Conservation (phyloP, 1,140 invertebrate genomes). For the Dreissena polymorpha region DNA sequence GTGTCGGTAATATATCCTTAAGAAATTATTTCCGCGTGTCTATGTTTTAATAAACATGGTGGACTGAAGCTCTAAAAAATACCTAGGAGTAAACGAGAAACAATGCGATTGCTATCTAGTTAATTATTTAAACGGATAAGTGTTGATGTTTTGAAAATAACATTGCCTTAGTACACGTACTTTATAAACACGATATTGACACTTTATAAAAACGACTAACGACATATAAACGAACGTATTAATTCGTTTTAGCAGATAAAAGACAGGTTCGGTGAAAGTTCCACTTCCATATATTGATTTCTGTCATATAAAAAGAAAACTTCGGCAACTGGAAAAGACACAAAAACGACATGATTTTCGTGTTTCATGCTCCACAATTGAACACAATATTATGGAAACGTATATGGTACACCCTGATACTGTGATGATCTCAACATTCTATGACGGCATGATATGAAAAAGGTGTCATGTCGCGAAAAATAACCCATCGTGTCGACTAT, state of each 20-base stretch:
- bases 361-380: no score
- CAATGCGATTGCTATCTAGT: background rate
- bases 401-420: no score
- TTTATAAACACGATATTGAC: background rate
- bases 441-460: no score
- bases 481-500: no score
- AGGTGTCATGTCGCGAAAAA: no score
- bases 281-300: slow-evolving; percentile 81
- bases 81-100: background rate
- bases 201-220: background rate
- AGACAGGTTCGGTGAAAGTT: slow-evolving; percentile 80
- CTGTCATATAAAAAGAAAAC: slow-evolving; percentile 80
- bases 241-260: slow-evolving; percentile 2
- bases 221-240: background rate
- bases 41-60: no score
- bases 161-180: background rate
- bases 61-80: no score
- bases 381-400: no score
- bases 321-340: slow-evolving; percentile 79
- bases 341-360: no score
- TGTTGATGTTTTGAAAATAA: background rate
- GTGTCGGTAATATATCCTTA: no score
- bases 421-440: no score
- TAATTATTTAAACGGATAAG: background rate
- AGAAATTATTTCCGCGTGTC: no score